Evolutionary conservation across 1,140 invertebrate species (phyloP).

Genomic region (Idris sp.): DNA sequence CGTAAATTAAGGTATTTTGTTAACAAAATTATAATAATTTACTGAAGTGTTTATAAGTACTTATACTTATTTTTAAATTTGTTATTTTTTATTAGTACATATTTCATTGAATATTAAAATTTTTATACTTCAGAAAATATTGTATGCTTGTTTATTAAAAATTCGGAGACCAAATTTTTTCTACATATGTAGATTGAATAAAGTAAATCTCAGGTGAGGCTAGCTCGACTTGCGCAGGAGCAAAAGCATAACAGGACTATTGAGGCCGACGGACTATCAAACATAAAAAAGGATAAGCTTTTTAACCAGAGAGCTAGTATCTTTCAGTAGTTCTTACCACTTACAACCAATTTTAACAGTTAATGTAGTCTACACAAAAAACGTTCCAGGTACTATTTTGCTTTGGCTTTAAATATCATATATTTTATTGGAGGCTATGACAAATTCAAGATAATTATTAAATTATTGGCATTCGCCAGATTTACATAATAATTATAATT

Average conservation of each 20-base stretch:
- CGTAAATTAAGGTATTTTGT: too few species aligned
- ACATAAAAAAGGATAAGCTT: conserved; percentile 56
- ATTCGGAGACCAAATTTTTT: too few species aligned
- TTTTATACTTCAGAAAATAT: too few species aligned
- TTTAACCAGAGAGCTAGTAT: conserved; percentile 38
- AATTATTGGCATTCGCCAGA: too few species aligned
- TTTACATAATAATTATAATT: too few species aligned
- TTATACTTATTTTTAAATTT: too few species aligned
- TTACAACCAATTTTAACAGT: conserved; percentile 13
- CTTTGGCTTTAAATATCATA: conserved; percentile 12
- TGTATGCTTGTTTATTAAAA: too few species aligned
- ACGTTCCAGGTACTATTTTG: conserved; percentile 24
- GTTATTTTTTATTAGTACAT: too few species aligned
- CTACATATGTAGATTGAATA: conserved; percentile 63
- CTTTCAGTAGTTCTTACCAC: conserved; percentile 27
- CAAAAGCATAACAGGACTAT: conserved; percentile 67
- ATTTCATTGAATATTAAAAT: too few species aligned
- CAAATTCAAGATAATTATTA: conserved; percentile 7
- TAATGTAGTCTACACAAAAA: conserved; percentile 16
- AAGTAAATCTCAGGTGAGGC: conserved; percentile 57
- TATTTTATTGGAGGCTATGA: too few species aligned
- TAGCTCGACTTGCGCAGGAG: conserved; percentile 67
- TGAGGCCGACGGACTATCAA: conserved; percentile 55
- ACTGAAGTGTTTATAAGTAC: too few species aligned
- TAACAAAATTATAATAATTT: too few species aligned